A percentile compares a stretch with the other conserved stretches of the same genome.
These are phyloP conservation scores for Mimumesa dahlbomi DNA, from an alignment of 2,888 invertebrate genomes.

Conservation along the genomic window DNA sequence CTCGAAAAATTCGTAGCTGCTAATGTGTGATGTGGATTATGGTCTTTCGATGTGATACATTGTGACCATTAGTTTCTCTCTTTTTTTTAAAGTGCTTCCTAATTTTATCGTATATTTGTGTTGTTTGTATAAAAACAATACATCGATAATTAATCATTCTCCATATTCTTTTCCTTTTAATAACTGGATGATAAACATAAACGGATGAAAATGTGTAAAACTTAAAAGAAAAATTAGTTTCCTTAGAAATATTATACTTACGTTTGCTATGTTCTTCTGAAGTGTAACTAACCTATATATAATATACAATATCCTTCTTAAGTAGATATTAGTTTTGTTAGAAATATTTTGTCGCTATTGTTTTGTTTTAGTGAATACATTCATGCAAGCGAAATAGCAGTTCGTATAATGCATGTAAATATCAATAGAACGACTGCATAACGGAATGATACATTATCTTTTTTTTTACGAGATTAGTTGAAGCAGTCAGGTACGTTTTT, in stretches of 20 bases:
- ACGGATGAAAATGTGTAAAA: constrained; percentile 18
- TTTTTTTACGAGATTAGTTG: constrained; percentile 58
- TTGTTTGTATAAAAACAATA: constrained; percentile 17
- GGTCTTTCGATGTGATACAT: constrained; percentile 30
- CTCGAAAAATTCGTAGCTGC: constrained; percentile 31
- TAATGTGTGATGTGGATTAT: constrained; percentile 47
- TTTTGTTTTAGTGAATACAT: constrained; percentile 44
- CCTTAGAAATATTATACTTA: constrained; percentile 47
- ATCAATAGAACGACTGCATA: constrained; percentile 53
- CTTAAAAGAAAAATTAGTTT: constrained; percentile 25
- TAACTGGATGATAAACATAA: background rate
- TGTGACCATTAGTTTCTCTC: constrained; percentile 33
- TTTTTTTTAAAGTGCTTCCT: constrained; percentile 25
- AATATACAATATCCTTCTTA: constrained; percentile 50
- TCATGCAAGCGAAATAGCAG: constrained; percentile 53
- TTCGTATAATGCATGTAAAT: constrained; percentile 51
- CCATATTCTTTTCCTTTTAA: background rate
- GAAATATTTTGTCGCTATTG: constrained; percentile 44
- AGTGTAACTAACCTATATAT: constrained; percentile 54
- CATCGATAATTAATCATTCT: background rate
- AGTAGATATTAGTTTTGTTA: constrained; percentile 51
- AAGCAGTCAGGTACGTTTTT: constrained; percentile 73
- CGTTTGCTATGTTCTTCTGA: constrained; percentile 41
- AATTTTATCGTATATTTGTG: constrained; percentile 35
- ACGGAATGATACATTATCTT: constrained; percentile 56